Base-by-base conservation (phyloP, 2,888 invertebrate genomes). In the Pristionchus maxplancki region DNA sequence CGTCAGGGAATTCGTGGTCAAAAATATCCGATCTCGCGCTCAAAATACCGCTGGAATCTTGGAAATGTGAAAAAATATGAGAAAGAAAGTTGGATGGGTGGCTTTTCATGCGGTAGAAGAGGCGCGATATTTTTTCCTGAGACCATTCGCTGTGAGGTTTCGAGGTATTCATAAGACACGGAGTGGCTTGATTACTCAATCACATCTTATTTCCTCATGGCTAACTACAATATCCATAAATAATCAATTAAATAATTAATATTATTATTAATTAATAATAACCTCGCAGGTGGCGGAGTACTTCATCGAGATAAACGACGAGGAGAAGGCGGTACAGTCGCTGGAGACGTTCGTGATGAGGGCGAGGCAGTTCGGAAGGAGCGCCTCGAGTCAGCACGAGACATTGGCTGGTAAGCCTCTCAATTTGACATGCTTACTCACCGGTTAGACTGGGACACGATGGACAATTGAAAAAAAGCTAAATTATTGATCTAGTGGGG, bases 321-420 rank as follows among this genome's bases (percentile, higher is more conserved):
- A 93, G 34, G 92, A 93, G 17, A 91, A 90, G 74, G 93, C 94
- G 8, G 92, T 93, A 44, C 89, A 90, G 40, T 91, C 94, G 1
- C 87, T 94, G 20, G 92, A 93, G 88, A 92, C 91, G 8, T 93
- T 93, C 83, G 91, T 94, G 31, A 89, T 92, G 53, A 89, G 94
- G 67, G 91, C 92, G 74, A 74, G 90, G 40, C 92, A 94, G 74
- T 94, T 93, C 81, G 90, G 90, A 37, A 88, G 90, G 88, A 58
- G 89, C 8, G 90, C 92, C 0, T 85, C 64, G 0, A 62, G 82
- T 15, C 93, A 93, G 67, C 92, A 92, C 71, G 91, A 93, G 34
- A 92, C 91, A 13, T 90, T 93, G 13, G 88, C 93, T 13, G 89
- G 92, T 90, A 4, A 84, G 88, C 11, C n/a, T n/a, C n/a, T n/a